Percentiles rank a stretch among this genome's conserved stretches.
Conservation (phyloP, 2,888 invertebrate species). For the Clitarchus hookeri region DNA sequence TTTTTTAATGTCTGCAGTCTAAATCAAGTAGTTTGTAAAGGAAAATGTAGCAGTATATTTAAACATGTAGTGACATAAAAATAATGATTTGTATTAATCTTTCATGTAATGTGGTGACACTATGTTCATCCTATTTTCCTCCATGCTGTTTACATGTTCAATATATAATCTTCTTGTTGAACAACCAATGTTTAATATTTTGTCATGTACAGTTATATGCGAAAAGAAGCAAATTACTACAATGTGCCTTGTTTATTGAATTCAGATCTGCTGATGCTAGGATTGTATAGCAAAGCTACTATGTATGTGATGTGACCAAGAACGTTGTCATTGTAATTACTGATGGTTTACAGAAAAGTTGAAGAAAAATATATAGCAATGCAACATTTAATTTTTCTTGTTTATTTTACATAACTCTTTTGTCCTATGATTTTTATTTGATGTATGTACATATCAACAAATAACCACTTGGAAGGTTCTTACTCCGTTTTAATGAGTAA, state of each 20-base stretch:
- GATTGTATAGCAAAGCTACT: conserved; percentile 8
- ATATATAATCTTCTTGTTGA: neutral
- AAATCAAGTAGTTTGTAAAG: neutral
- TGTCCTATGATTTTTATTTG: neutral
- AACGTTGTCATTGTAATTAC: conserved; percentile 14
- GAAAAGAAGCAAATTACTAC: conserved; percentile 14
- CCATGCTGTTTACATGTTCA: conserved; percentile 1
- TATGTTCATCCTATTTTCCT: neutral
- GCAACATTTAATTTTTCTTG: neutral
- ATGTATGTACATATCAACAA: neutral
- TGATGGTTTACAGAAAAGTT: conserved; percentile 14
- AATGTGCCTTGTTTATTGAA: conserved; percentile 14
- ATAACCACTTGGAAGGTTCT: no score
- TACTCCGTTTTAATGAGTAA: no score
- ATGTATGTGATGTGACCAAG: conserved; percentile 1
- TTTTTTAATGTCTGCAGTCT: conserved; percentile 8
- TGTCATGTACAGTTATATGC: neutral
- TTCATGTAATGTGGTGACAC: conserved; percentile 3
- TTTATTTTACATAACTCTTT: neutral
- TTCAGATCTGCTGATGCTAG: conserved; percentile 7
- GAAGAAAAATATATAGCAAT: neutral
- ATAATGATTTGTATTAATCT: neutral
- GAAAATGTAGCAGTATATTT: neutral
- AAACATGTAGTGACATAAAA: neutral
- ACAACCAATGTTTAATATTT: neutral